These are phyloP conservation scores for Isichthys henryi DNA, from an alignment of 2,113 vertebrate genomes.

Conservation along the genomic window DNA sequence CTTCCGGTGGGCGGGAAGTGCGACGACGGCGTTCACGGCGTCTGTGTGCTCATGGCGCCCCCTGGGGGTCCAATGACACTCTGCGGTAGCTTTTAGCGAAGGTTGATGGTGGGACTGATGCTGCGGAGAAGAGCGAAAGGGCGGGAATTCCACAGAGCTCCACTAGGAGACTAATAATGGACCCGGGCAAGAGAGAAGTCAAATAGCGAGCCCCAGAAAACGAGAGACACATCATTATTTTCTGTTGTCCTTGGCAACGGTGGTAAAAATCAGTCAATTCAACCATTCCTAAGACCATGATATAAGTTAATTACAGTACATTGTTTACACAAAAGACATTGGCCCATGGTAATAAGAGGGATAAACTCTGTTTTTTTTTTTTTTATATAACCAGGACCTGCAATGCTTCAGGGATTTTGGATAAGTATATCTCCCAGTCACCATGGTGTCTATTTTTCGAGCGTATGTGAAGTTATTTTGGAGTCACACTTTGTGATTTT, in stretches of 20 bases:
- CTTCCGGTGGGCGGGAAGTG: neutral
- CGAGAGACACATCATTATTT: neutral
- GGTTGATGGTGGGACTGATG: neutral
- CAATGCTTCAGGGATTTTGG: neutral
- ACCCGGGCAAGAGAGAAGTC: neutral
- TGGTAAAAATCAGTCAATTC: neutral
- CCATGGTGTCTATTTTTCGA: neutral
- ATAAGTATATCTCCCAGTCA: neutral
- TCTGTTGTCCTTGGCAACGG: conserved; percentile 3
- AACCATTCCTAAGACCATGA: neutral
- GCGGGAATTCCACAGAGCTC: neutral
- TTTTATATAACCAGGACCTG: neutral
- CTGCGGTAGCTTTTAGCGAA: neutral
- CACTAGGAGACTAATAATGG: neutral
- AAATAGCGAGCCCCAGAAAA: neutral
- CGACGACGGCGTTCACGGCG: neutral
- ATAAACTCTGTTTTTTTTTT: conserved; percentile 6
- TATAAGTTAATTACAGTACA: conserved; percentile 3
- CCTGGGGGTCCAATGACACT: neutral
- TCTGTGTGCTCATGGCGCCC: neutral
- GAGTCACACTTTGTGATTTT: conserved; percentile 3
- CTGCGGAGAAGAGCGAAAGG: neutral
- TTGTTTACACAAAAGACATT: neutral
- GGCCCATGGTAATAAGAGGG: neutral
- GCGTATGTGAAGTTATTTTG: neutral